Conservation (phyloP, 2,113 vertebrate species). For the Charadrius vociferus region DNA sequence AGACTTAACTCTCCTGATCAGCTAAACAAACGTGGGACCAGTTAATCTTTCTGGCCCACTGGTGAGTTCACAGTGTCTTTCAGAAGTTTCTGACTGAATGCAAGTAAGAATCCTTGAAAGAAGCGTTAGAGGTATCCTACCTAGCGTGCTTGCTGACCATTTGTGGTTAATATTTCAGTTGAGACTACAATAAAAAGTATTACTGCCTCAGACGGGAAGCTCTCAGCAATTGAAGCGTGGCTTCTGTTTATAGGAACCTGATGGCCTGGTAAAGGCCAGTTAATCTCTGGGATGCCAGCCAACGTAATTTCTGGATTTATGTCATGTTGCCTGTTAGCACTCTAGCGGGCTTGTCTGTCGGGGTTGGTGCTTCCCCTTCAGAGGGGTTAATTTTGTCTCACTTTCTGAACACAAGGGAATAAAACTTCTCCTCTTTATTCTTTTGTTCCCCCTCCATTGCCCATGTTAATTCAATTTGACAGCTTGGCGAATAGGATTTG, state of each 20-base stretch:
- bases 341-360: background rate
- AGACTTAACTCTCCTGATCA: background rate
- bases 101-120: background rate
- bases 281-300: background rate
- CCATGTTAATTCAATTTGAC: conserved; percentile 74
- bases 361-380: background rate
- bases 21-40: background rate
- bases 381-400: conserved; percentile 16
- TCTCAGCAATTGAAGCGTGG: background rate
- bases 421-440: conserved; percentile 17
- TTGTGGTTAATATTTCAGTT: background rate
- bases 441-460: conserved; percentile 3
- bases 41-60: background rate
- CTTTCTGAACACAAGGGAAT: background rate
- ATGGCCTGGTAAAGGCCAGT: background rate
- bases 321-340: background rate
- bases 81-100: background rate
- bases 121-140: background rate
- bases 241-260: background rate
- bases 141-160: background rate
- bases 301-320: background rate
- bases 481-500: conserved; percentile 70
- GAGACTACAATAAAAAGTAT: background rate
- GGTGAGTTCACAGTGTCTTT: background rate
- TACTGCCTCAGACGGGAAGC: background rate